A percentile compares a stretch with the other conserved stretches of the same genome.
Conservation (phyloP, 1,140 invertebrate species). For the Penaeus chinensis region DNA sequence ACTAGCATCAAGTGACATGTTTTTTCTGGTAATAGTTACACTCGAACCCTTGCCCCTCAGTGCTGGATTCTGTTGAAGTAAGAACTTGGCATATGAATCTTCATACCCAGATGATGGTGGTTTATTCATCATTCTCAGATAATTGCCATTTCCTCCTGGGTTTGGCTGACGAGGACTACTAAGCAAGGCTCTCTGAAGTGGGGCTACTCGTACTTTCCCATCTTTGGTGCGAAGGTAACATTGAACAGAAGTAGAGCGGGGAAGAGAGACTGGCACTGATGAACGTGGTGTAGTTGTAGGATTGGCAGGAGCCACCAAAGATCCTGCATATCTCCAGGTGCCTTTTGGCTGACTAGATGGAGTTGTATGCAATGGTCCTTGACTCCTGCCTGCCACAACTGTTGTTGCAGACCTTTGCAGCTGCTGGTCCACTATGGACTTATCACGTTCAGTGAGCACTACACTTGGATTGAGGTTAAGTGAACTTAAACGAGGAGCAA, state of each 20-base stretch:
- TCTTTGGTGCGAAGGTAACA: constrained; percentile 56
- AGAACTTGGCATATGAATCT: constrained; percentile 61
- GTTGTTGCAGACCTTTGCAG: constrained; percentile 41
- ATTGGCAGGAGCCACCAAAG: constrained; percentile 42
- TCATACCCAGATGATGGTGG: constrained; percentile 50
- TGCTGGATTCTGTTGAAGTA: constrained; percentile 48
- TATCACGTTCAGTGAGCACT: constrained; percentile 67
- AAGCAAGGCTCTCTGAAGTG: constrained; percentile 40
- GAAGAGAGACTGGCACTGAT: constrained; percentile 24
- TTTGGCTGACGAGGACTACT: constrained; percentile 38
- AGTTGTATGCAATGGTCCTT: constrained; percentile 14
- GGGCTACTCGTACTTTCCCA: constrained; percentile 39
- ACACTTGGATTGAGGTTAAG: constrained; percentile 72
- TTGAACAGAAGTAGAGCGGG: constrained; percentile 50
- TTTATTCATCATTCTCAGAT: constrained; percentile 35
- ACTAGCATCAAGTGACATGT: constrained; percentile 58
- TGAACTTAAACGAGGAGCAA: constrained; percentile 70
- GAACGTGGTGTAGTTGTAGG: constrained; percentile 26
- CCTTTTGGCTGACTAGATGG: constrained; percentile 52
- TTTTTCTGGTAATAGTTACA: constrained; percentile 60
- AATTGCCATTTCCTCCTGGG: constrained; percentile 38
- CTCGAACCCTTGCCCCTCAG: constrained; percentile 44
- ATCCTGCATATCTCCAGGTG: constrained; percentile 59
- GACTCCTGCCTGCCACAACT: constrained; percentile 38
- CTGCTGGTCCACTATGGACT: constrained; percentile 27